Percentiles rank a stretch among this genome's conserved stretches.
Evolutionary conservation across 2,888 invertebrate species (phyloP).

Genomic region (Drosophila longiperda): DNA sequence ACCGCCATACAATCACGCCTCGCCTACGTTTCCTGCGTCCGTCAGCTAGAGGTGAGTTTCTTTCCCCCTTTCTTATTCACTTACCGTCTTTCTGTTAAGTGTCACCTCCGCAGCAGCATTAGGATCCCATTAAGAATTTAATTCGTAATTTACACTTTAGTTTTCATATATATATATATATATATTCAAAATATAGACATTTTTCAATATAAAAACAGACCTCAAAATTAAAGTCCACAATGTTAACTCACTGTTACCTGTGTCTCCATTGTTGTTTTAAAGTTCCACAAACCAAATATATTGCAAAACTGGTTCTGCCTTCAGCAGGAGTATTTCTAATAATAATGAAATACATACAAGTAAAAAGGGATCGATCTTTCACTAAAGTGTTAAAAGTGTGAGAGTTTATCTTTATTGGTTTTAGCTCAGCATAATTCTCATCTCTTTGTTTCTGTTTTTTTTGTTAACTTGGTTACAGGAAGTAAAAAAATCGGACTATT

Average conservation of each 20-base stretch:
- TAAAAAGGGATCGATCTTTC: background rate
- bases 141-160: background rate
- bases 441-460: background rate
- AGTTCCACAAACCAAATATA: background rate
- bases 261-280: no score
- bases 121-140: background rate
- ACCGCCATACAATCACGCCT: constrained; percentile 99
- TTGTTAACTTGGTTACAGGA: constrained; percentile 86
- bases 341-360: background rate
- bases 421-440: background rate
- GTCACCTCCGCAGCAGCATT: background rate
- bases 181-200: background rate
- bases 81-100: background rate
- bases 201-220: background rate
- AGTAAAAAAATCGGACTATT: constrained; percentile 98
- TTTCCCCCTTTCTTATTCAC: background rate
- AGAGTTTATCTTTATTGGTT: background rate
- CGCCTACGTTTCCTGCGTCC: constrained; percentile 99
- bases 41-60: constrained; percentile 93
- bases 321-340: background rate
- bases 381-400: background rate
- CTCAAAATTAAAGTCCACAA: no score
- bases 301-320: background rate
- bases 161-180: background rate
- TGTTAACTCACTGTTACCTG: no score